Evolutionary conservation across 2,113 vertebrate species (phyloP), one percentile per base, ranked within the genome.

Genomic region (Misgurnus anguillicaudatus): DNA sequence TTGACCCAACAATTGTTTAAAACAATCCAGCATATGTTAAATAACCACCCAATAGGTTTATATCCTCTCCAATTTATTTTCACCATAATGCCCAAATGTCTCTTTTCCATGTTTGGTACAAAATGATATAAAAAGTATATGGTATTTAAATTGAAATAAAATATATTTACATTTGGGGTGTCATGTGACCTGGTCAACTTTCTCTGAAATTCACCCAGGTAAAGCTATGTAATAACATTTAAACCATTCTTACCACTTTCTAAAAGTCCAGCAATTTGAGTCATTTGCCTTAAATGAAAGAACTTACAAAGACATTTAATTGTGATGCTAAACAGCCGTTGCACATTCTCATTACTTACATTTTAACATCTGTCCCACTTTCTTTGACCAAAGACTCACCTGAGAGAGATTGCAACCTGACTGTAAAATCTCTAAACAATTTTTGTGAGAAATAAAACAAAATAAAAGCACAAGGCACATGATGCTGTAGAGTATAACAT

Each of bases 391-490:
- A 70, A 84, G 61, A 74, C 78, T 73, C 65, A 82, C 80, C 79
- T 87, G 84, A 87, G 84, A 81, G 62, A 81, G 45, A 72, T 53
- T 63, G 38, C 42, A 63, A 58, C 66, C 42, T 65, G 53, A 65
- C 36, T 69, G 13, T 21, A 7, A 51, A 67, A 31, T 38, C n/a
- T 36, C 39, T 24, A 55, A 21, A 24, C 21, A 36, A 60, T 39
- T 63, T 4, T 3, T 31, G 7, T 11, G 36, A 51, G 24, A 51
- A 64, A 70, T 21, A 19, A 38, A 38, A 48, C 4, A 16, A n/a
- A 24, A 53, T 21, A 47, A 47, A 58, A 38, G 13, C 5, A 31
- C 48, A 38, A 55, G 48, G 48, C 68, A 55, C 48, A n/a, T 14
- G 65, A 47, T 67, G 65, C 65, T 67, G n/a, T 9, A 72, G 10